These are phyloP conservation scores for Mamestra configurata DNA, from an alignment of 1,140 invertebrate genomes.

Conservation along the genomic window DNA sequence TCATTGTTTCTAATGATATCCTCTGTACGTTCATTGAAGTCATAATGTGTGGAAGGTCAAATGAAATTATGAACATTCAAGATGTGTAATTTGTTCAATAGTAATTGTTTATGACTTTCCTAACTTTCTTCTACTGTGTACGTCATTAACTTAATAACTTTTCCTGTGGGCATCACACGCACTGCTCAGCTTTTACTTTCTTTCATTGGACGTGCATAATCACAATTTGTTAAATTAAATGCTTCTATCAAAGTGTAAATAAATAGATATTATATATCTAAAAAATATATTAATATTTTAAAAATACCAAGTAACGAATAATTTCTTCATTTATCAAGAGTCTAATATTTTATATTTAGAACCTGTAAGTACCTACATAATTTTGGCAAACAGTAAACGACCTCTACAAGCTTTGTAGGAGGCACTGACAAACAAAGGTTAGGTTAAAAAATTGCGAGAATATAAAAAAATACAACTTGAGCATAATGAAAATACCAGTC, in stretches of 20 bases:
- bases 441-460: not conserved
- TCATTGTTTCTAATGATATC: constrained; percentile 38
- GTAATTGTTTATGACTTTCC: constrained; percentile 14
- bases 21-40: not conserved
- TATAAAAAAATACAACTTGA: not conserved
- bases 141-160: constrained; percentile 27
- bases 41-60: constrained; percentile 19
- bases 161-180: constrained; percentile 10
- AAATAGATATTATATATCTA: not conserved
- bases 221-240: not conserved
- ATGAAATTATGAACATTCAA: constrained; percentile 28
- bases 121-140: constrained; percentile 32
- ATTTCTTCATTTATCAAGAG: constrained; percentile 4
- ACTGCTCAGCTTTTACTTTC: constrained; percentile 19
- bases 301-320: not conserved
- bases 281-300: not conserved
- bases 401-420: not conserved
- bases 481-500: not conserved
- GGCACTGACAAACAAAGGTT: not conserved
- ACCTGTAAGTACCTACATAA: not conserved
- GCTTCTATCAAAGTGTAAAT: not conserved
- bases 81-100: constrained; percentile 37
- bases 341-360: not conserved
- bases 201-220: not conserved
- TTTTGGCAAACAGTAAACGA: constrained; percentile 14